Percentiles rank a stretch among this genome's conserved stretches.
phyloP scores from a whole-genome alignment of 2,888 invertebrate genomes.

The Orgyia antiqua region DNA sequence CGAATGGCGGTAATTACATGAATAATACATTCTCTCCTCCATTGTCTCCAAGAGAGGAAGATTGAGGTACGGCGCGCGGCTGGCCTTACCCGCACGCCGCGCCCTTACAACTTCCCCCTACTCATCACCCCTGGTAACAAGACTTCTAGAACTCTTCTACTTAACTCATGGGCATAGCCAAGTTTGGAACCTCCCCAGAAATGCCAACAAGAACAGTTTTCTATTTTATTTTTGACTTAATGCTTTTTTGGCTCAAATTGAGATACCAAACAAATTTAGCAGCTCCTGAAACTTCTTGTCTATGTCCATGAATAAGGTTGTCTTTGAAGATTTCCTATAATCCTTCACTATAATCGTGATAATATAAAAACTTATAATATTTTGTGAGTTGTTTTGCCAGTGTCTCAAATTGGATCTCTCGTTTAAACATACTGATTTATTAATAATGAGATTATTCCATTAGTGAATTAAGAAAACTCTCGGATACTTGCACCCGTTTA shows the following conservation, averaged over 20 bases:
- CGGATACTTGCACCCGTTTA: conserved; percentile 23
- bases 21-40: conserved; percentile 88
- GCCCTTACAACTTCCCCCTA: conserved; percentile 56
- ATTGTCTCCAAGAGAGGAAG: conserved; percentile 85
- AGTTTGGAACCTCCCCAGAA: too few relatives aligned
- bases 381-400: conserved; percentile 37
- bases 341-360: conserved; percentile 1
- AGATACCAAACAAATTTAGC: too few relatives aligned
- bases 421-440: conserved; percentile 49
- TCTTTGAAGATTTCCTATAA: too few relatives aligned
- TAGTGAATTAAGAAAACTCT: conserved; percentile 62
- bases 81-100: conserved; percentile 76
- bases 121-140: conserved; percentile 66
- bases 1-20: conserved; percentile 83
- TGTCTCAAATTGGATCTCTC: conserved; percentile 68
- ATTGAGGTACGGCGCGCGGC: conserved; percentile 85
- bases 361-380: conserved; percentile 14
- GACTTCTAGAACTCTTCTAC: conserved; percentile 14
- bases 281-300: too few relatives aligned
- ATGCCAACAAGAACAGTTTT: too few relatives aligned
- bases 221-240: too few relatives aligned
- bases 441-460: conserved; percentile 73
- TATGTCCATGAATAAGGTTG: too few relatives aligned
- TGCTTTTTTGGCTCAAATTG: too few relatives aligned
- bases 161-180: too few relatives aligned